Evolutionary conservation across 1,140 invertebrate genomes (phyloP).

Genomic region (Colletes gigas): DNA sequence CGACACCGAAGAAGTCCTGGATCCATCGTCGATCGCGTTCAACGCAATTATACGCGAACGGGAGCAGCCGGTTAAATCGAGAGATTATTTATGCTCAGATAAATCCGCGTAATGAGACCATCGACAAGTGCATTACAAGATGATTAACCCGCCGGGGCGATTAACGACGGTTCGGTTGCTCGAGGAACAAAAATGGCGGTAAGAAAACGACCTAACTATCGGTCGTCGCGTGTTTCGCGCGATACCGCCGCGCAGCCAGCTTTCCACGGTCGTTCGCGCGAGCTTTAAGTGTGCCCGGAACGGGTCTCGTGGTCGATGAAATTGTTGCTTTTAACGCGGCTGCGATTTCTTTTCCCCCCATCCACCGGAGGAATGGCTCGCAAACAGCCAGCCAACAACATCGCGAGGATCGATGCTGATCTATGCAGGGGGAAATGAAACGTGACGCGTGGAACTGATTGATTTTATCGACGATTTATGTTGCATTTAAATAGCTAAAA

Average conservation of each 20-base stretch:
- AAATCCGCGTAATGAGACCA: too few relatives aligned
- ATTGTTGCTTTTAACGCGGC: conserved; percentile 51
- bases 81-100: too few relatives aligned
- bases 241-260: neutral
- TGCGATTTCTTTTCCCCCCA: neutral
- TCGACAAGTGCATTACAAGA: too few relatives aligned
- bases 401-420: neutral
- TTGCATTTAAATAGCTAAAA: neutral
- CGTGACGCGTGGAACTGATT: neutral
- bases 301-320: conserved; percentile 32
- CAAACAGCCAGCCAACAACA: too few relatives aligned
- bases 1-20: too few relatives aligned
- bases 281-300: conserved; percentile 34
- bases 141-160: too few relatives aligned
- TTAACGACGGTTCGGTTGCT: too few relatives aligned
- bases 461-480: neutral
- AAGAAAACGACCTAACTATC: too few relatives aligned
- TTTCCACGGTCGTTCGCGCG: conserved; percentile 28
- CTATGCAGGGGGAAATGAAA: neutral
- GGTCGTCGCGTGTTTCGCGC: neutral
- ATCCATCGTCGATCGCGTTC: too few relatives aligned
- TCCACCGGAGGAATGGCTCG: neutral
- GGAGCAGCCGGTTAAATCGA: too few relatives aligned
- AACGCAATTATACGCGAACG: too few relatives aligned
- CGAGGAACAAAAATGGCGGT: too few relatives aligned